phyloP scores from a whole-genome alignment of 2,797 vertebrate genomes.

The Myotis pilosus region DNA sequence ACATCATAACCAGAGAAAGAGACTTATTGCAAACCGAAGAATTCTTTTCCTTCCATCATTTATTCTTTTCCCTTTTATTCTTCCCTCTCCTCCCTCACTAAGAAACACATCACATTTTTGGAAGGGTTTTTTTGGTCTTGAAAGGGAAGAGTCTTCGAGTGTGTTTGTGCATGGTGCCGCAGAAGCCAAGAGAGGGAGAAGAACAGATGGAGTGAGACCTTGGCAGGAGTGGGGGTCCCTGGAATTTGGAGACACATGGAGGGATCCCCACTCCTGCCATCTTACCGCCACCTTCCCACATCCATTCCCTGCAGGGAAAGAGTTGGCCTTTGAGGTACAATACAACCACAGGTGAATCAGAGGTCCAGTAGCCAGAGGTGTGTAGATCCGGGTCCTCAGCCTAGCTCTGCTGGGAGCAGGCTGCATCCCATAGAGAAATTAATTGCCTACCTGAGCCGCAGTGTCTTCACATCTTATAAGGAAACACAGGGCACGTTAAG shows the following conservation, averaged over 20 bases:
- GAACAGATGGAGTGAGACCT: conserved; percentile 49
- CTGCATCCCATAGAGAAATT: neutral
- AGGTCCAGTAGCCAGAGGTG: neutral
- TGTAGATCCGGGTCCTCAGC: neutral
- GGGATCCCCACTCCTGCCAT: neutral
- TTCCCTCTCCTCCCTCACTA: neutral
- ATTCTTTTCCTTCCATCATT: neutral
- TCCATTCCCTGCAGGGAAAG: neutral
- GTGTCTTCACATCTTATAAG: neutral
- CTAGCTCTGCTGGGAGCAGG: neutral
- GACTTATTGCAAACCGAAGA: neutral
- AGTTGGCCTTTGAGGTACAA: neutral
- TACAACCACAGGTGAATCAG: neutral
- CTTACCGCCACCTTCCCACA: neutral
- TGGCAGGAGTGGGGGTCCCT: neutral
- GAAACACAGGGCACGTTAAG: neutral
- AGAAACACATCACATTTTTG: neutral
- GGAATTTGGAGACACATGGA: neutral
- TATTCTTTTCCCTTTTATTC: neutral
- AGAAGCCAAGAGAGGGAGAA: neutral
- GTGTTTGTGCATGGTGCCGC: neutral
- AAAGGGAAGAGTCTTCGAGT: neutral
- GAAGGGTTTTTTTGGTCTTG: neutral
- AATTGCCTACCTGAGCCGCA: neutral
- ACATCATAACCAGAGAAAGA: neutral